A percentile compares a stretch with the other conserved stretches of the same genome.
Evolutionary conservation across 2,888 invertebrate species (phyloP).

Genomic region (Apamea anceps): DNA sequence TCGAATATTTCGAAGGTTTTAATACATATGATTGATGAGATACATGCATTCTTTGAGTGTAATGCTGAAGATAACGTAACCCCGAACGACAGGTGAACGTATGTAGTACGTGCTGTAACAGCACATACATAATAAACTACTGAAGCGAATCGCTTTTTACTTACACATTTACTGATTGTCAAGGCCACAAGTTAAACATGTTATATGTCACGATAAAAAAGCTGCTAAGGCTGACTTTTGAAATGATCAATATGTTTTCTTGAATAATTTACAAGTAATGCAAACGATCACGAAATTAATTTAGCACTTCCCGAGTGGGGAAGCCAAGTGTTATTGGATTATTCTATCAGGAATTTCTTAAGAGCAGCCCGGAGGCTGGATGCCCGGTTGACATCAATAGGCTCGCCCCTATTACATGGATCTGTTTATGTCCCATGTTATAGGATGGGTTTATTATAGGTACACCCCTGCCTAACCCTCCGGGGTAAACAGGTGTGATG

Average conservation of each 20-base stretch:
- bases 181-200: constrained; percentile 12
- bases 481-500: background rate
- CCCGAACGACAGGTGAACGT: background rate
- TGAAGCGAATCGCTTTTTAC: constrained; percentile 33
- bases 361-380: background rate
- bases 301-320: background rate
- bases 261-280: background rate
- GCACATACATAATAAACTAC: constrained; percentile 15
- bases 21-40: background rate
- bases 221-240: background rate
- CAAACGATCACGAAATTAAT: background rate
- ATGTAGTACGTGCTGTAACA: background rate
- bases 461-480: background rate
- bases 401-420: too few relatives aligned
- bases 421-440: too few relatives aligned
- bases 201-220: background rate
- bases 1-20: background rate
- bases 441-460: background rate
- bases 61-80: background rate
- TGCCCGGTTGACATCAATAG: background rate
- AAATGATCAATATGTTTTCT: background rate
- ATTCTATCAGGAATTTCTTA: too few relatives aligned
- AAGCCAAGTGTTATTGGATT: background rate
- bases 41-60: background rate
- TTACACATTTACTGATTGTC: constrained; percentile 20